Percentiles rank a stretch among this genome's conserved stretches.
Conservation (phyloP, 2,113 vertebrate genomes). For the Heterocephalus glaber region DNA sequence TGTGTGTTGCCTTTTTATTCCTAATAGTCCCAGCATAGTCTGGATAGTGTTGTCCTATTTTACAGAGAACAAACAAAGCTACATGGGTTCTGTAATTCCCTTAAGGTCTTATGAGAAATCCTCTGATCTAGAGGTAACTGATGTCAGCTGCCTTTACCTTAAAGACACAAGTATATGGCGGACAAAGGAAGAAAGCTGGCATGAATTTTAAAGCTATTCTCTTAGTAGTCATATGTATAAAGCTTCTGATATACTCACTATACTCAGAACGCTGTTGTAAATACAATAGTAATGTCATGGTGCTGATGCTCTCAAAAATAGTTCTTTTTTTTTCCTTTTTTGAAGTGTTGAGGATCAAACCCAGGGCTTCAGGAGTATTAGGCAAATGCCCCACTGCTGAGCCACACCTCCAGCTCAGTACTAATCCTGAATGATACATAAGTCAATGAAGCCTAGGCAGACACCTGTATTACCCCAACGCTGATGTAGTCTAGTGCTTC, state of each 20-base stretch:
- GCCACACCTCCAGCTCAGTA: background rate
- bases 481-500: background rate
- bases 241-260: background rate
- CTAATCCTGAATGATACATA: background rate
- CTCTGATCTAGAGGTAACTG: background rate
- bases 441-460: background rate
- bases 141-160: background rate
- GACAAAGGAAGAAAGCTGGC: background rate
- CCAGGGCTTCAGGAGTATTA: background rate
- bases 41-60: background rate
- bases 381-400: background rate
- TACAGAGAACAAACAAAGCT: background rate
- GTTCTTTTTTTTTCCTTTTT: background rate
- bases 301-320: background rate
- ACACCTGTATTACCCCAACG: background rate
- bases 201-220: constrained; percentile 13
- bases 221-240: background rate
- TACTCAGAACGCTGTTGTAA: background rate
- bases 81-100: background rate
- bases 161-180: background rate
- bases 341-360: background rate
- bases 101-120: background rate
- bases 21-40: background rate
- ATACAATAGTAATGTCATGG: background rate
- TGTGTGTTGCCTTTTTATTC: background rate